Evolutionary conservation across 1,140 invertebrate genomes (phyloP).

Genomic region (Coenobita brevimanus): DNA sequence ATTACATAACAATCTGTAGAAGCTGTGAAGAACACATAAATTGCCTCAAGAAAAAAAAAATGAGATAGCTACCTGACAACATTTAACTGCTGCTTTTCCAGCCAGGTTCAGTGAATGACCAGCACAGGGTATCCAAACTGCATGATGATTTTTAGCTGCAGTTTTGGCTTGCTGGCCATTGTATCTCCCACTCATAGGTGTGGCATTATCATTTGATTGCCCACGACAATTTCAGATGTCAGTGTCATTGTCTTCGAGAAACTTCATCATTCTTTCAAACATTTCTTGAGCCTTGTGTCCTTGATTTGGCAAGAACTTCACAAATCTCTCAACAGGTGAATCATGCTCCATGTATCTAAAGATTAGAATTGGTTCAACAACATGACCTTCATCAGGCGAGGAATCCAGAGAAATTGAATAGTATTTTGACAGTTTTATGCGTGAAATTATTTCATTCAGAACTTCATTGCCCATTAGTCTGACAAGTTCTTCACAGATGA

Average conservation of each 20-base stretch:
- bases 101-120: conserved; percentile 58
- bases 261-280: conserved; percentile 24
- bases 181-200: conserved; percentile 36
- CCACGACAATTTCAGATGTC: conserved; percentile 35
- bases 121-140: conserved; percentile 40
- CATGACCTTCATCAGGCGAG: conserved; percentile 67
- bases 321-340: conserved; percentile 51
- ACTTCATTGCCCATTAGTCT: conserved; percentile 9
- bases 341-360: conserved; percentile 62
- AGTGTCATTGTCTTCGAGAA: not conserved
- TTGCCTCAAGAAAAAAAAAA: conserved; percentile 37
- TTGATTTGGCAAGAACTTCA: conserved; percentile 40
- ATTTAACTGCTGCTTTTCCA: conserved; percentile 43
- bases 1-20: conserved; percentile 49
- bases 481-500: not conserved
- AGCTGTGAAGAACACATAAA: conserved; percentile 52
- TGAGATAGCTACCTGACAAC: conserved; percentile 31
- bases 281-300: conserved; percentile 54
- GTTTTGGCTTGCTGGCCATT: conserved; percentile 45
- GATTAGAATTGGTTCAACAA: conserved; percentile 66
- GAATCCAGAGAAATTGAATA: conserved; percentile 70
- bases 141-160: conserved; percentile 4
- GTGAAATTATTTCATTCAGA: not conserved
- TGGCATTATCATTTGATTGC: conserved; percentile 27
- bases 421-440: conserved; percentile 64